Conservation (phyloP, 2,888 invertebrate genomes). For the Athetis lepigone region DNA sequence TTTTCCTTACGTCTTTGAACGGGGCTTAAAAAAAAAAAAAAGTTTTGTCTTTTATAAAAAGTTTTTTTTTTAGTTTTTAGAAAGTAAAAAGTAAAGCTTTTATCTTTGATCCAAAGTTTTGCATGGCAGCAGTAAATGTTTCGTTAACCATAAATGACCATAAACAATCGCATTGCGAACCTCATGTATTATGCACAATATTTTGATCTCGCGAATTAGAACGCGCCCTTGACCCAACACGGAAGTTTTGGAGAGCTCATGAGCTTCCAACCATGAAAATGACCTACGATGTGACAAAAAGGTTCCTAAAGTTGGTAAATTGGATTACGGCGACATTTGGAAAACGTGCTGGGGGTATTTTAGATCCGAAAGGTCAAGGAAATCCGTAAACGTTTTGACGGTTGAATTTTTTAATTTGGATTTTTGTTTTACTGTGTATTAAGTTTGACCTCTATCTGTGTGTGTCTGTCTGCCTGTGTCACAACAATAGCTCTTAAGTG, state of each 20-base stretch:
- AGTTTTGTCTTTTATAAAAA: no score
- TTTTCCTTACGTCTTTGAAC: no score
- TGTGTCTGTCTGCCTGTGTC: no score
- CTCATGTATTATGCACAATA: constrained; percentile 43
- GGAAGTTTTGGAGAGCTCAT: constrained; percentile 60
- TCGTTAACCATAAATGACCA: not conserved
- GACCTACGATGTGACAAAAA: constrained; percentile 46
- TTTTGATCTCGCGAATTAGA: constrained; percentile 51
- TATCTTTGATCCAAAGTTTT: no score
- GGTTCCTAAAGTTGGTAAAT: constrained; percentile 30
- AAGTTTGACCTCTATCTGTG: no score
- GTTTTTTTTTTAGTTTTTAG: no score
- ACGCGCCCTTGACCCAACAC: constrained; percentile 71
- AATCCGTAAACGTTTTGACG: not conserved
- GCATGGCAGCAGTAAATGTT: constrained; percentile 7
- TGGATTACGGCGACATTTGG: constrained; percentile 31
- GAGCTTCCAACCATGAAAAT: constrained; percentile 50
- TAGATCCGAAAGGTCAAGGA: constrained; percentile 11
- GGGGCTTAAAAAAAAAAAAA: no score
- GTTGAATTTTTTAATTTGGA: not conserved
- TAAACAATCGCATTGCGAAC: constrained; percentile 20
- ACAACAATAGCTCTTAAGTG: no score
- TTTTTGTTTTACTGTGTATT: not conserved
- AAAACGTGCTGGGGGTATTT: constrained; percentile 1
- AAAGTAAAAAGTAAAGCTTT: no score